Conservation (phyloP, 2,113 vertebrate species). For the Puntigrus tetrazona region DNA sequence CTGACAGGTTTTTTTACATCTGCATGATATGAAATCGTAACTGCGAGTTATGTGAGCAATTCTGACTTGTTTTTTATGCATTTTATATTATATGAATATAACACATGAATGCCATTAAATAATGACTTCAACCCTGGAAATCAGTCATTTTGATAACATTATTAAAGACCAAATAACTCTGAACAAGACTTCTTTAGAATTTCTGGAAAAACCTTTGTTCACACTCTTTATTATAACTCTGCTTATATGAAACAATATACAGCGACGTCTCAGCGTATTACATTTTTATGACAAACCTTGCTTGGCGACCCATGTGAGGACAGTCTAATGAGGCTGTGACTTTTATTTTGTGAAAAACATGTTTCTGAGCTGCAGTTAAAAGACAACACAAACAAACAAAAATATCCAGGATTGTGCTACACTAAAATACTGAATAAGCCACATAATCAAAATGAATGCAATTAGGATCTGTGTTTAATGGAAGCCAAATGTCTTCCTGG, state of each 20-base stretch:
- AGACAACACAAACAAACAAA: too few species aligned
- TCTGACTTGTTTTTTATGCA: too few species aligned
- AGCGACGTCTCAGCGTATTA: not conserved
- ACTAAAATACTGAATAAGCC: not conserved
- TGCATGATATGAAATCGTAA: too few species aligned
- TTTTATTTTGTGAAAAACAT: not conserved
- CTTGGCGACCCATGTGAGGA: not conserved
- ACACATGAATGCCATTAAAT: too few species aligned
- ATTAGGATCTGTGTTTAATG: conserved; percentile 23
- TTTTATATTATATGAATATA: too few species aligned
- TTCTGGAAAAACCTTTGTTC: too few species aligned
- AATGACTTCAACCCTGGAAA: too few species aligned
- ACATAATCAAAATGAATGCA: conserved; percentile 6
- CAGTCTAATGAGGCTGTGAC: not conserved
- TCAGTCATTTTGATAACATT: too few species aligned
- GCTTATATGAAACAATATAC: not conserved
- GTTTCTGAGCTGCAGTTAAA: not conserved
- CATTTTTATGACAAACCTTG: not conserved
- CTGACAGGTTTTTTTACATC: too few species aligned
- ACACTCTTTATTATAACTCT: not conserved
- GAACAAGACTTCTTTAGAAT: too few species aligned
- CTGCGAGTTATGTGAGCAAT: too few species aligned
- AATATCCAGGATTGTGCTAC: not conserved
- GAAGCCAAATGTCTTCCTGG: not conserved
- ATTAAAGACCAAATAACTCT: too few species aligned